Conservation (phyloP, 37 sponge, comb jelly and placozoan genomes). For the Haliclona indistincta region DNA sequence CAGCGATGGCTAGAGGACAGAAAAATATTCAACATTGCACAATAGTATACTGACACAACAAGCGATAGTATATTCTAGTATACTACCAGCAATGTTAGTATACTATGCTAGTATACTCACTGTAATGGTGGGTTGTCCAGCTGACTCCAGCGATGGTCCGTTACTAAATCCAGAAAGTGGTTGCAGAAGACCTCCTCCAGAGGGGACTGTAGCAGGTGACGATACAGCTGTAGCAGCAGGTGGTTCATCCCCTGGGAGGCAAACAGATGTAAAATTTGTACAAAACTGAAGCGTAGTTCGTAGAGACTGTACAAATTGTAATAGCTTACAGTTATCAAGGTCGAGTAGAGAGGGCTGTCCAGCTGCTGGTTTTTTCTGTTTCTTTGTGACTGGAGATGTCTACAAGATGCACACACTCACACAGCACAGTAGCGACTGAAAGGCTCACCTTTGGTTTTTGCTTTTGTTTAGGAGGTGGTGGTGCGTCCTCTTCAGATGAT, state of each 20-base stretch:
- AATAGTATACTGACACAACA: not conserved
- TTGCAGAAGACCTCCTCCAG: conserved; percentile 29
- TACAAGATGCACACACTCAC: no score
- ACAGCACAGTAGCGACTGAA: not conserved
- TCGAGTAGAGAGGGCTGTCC: conserved; percentile 33
- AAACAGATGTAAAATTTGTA: not conserved
- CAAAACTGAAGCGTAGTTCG: no score
- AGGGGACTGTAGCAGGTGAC: conserved; percentile 10
- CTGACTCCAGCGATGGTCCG: not conserved
- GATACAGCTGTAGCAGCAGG: conserved; percentile 2
- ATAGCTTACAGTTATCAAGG: conserved; percentile 50
- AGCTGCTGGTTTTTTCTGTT: not conserved
- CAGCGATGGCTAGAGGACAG: not conserved
- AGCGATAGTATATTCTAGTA: no score
- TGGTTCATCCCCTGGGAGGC: conserved; percentile 8
- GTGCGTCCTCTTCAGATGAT: conserved; percentile 57
- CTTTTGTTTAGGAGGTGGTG: conserved; percentile 12
- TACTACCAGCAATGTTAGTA: no score
- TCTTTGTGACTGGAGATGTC: no score
- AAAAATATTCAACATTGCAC: not conserved
- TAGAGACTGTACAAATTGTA: not conserved
- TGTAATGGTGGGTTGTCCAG: not conserved
- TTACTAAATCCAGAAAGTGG: conserved; percentile 14
- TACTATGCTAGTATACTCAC: no score
- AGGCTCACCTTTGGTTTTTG: conserved; percentile 12